Base-by-base conservation (phyloP, 2,888 invertebrate genomes). In the Meiosimyza platycephala region DNA sequence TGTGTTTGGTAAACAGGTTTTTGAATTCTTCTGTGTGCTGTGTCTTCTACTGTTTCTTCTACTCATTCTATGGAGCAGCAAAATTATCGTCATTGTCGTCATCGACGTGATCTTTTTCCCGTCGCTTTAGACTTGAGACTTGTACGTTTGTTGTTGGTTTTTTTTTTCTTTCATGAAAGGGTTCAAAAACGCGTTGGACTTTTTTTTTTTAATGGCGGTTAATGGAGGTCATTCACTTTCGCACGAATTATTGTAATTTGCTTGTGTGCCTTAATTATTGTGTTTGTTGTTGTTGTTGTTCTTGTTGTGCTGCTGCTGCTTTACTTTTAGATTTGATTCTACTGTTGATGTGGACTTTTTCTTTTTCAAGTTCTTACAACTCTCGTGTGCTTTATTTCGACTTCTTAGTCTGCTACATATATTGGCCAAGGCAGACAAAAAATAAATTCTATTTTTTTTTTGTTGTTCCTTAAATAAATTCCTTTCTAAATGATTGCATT, bases 201-300 rank as follows among this genome's bases (percentile, higher is more conserved):
- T 50, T 69, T 67, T n/a, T n/a, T 57, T 60, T 80, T 82, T 85
- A 85, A 84, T 84, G 85, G 82, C 85, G 85, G 86, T 85, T 85
- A 85, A 85, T 86, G 84, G 86, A 86, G 86, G 86, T 86, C 86
- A 86, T 86, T 86, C 86, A 86, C 86, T 86, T 86, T 86, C 86
- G 84, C 82, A 85, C 84, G 85, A 85, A 85, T 82, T 82, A 83
- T 82, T 82, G 84, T 84, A 83, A 82, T 82, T 79, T 81, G 74
- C 70, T 68, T 75, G 63, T 71, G n/a, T 51, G 18, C 12, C 18
- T 28, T 22, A 50, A 47, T 68, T 33, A 2, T 40, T 22, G 18
- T 18, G 9, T 16, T 47, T 62, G 12, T 64, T 33, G 6, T 40
- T 22, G 18, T 18, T n/a, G 47, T 47, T 62, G 12, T 64, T n/a